phyloP scores from a whole-genome alignment of 2,113 vertebrate genomes.

The Pseudois nayaur region DNA sequence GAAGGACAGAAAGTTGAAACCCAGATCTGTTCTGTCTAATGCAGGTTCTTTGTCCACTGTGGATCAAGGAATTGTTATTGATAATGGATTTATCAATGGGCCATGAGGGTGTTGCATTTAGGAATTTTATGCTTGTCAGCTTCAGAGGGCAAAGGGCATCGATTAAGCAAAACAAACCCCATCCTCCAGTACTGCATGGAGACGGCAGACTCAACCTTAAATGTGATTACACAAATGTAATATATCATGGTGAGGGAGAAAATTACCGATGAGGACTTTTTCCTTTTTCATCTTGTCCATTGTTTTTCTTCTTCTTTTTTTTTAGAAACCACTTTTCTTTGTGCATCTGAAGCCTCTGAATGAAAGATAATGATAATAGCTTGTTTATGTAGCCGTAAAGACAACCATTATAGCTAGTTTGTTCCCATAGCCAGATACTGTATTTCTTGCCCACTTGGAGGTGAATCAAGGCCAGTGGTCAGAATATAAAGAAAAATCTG shows the following conservation, averaged over 20 bases:
- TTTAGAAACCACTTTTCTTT: neutral
- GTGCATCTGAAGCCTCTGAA: neutral
- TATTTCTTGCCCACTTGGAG: neutral
- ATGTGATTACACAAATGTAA: neutral
- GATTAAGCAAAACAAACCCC: conserved; percentile 1
- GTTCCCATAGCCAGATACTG: neutral
- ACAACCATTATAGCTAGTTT: neutral
- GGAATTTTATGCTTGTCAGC: neutral
- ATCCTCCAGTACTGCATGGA: neutral
- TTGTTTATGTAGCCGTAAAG: conserved; percentile 7
- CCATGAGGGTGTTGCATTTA: neutral
- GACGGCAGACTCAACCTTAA: neutral
- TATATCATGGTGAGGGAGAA: neutral
- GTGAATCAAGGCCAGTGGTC: neutral
- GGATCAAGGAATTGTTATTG: neutral
- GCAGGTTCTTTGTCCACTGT: neutral
- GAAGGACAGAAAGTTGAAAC: neutral
- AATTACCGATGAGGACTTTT: conserved; percentile 13
- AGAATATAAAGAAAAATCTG: neutral
- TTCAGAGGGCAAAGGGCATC: neutral
- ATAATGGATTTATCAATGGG: conserved; percentile 28
- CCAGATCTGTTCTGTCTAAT: neutral
- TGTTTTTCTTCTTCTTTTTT: neutral
- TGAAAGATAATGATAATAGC: neutral
- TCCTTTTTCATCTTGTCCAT: conserved; percentile 48